phyloP scores from a whole-genome alignment of 1,140 invertebrate species.

The Apis cerana region DNA sequence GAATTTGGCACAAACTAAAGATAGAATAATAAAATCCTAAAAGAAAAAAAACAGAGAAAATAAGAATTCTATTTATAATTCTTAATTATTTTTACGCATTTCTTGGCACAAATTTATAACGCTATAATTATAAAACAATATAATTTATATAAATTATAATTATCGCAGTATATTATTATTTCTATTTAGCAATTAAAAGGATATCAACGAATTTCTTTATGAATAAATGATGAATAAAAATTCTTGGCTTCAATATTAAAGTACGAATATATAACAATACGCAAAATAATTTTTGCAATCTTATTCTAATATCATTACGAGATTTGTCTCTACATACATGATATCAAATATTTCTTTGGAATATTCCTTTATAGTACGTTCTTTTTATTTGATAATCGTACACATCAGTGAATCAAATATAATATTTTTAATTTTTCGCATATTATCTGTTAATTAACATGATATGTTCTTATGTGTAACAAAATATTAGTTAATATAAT shows the following conservation, averaged over 20 bases:
- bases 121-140: constrained; percentile 8
- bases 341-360: constrained; percentile 21
- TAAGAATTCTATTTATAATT: neutral
- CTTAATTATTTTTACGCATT: neutral
- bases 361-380: neutral
- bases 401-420: neutral
- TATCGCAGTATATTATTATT: neutral
- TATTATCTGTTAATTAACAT: constrained; percentile 11
- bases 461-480: constrained; percentile 36
- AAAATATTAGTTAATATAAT: neutral
- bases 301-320: constrained; percentile 12
- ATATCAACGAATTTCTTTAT: neutral
- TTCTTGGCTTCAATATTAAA: constrained; percentile 16
- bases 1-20: constrained; percentile 16
- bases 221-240: neutral
- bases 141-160: constrained; percentile 36
- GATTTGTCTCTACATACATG: neutral
- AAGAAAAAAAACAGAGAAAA: neutral
- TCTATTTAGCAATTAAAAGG: neutral
- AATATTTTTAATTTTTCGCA: neutral
- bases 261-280: constrained; percentile 22
- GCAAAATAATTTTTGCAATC: constrained; percentile 5
- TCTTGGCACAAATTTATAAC: constrained; percentile 44
- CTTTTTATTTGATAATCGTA: neutral
- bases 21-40: neutral